A percentile compares a stretch with the other conserved stretches of the same genome.
Conservation (phyloP, 64 coral and sea anemone genomes). For the Montipora foliosa region DNA sequence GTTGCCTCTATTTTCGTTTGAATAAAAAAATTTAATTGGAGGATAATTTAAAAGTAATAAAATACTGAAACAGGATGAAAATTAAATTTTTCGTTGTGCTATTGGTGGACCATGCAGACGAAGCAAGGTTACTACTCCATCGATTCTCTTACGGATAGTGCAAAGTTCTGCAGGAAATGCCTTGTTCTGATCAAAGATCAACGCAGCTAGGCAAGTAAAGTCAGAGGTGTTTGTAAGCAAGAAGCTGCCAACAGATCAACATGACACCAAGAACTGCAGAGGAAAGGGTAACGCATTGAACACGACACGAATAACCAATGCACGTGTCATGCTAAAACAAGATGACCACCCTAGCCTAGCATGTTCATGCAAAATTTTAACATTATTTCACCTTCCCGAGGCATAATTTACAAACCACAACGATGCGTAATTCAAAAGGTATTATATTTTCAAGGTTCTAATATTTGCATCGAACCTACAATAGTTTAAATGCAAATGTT, state of each 20-base stretch:
- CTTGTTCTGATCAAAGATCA: constrained; percentile 43
- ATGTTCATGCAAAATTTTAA: constrained; percentile 19
- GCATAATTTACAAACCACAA: background rate
- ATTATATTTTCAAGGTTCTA: background rate
- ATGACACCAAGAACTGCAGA: background rate
- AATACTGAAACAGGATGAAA: background rate
- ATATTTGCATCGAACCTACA: background rate
- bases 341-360: background rate
- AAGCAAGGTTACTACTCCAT: background rate
- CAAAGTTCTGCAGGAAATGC: background rate
- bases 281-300: background rate
- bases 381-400: background rate
- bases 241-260: background rate
- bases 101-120: background rate
- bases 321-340: constrained; percentile 5
- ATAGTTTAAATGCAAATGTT: background rate
- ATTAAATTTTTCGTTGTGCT: background rate
- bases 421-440: background rate
- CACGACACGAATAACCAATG: background rate
- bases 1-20: constrained; percentile 4
- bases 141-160: background rate
- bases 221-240: background rate
- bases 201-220: background rate
- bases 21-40: constrained; percentile 9
- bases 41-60: constrained; percentile 19